These are phyloP conservation scores for Incurvaria masculella DNA, from an alignment of 2,888 invertebrate genomes.

Conservation along the genomic window DNA sequence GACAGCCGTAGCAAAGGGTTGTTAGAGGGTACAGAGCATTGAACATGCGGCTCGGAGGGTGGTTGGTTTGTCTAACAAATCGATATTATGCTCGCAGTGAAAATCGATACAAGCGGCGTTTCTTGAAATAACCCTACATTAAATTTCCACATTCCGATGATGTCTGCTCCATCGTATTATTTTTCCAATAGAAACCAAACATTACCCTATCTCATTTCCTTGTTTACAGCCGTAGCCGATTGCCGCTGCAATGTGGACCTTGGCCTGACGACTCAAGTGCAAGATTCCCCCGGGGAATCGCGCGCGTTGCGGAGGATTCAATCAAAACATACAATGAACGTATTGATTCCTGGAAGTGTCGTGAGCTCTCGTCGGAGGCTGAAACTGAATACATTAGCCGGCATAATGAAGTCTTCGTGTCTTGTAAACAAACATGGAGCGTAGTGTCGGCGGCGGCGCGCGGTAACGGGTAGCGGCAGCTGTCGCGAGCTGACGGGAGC, in stretches of 20 bases:
- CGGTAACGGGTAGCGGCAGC: constrained; percentile 8
- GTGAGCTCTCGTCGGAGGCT: constrained; percentile 49
- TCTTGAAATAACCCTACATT: too few species aligned
- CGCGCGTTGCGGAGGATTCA: background rate
- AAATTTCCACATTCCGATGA: too few species aligned
- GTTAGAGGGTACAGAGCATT: background rate
- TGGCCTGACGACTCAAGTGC: background rate
- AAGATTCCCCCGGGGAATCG: background rate
- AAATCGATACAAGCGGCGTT: too few species aligned
- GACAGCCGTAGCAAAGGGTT: background rate
- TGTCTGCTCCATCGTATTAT: background rate
- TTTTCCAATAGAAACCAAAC: background rate
- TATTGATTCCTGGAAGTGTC: constrained; percentile 59
- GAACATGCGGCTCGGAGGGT: too few species aligned
- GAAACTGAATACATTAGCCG: constrained; percentile 59
- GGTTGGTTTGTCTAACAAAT: too few species aligned
- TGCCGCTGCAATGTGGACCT: background rate
- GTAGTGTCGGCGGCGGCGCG: constrained; percentile 18
- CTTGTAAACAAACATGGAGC: constrained; percentile 53
- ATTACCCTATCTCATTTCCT: background rate
- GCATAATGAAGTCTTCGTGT: constrained; percentile 56
- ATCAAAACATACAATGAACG: constrained; percentile 25
- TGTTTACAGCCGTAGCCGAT: background rate
- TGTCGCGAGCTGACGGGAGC: constrained; percentile 19
- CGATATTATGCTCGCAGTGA: too few species aligned